Conservation (phyloP, 1,140 invertebrate species). For the Lycorma delicatula region DNA sequence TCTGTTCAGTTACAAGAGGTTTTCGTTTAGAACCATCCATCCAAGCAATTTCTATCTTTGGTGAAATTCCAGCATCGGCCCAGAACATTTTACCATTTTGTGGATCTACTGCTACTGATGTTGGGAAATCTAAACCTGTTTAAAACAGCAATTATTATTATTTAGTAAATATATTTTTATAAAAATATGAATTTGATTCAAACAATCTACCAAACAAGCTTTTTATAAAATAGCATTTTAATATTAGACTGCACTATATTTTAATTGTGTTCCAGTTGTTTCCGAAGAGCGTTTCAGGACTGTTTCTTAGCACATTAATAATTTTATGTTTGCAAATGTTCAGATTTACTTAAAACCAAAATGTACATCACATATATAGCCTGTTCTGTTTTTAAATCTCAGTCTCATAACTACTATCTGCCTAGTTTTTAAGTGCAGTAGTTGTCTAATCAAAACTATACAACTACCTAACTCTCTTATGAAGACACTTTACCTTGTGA, state of each 20-base stretch:
- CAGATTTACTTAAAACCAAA: no score
- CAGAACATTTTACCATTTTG: constrained; percentile 78
- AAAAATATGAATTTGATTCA: background rate
- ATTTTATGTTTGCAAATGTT: no score
- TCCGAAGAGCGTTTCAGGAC: background rate
- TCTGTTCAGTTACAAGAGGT: constrained; percentile 64
- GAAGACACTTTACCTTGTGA: no score
- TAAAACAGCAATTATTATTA: constrained; percentile 35
- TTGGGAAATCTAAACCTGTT: constrained; percentile 66
- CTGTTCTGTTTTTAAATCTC: no score
- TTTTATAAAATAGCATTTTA: background rate
- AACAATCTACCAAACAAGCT: background rate
- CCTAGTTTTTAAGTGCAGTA: no score
- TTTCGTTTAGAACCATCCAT: constrained; percentile 88
- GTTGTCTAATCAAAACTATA: no score
- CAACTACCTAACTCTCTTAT: no score
- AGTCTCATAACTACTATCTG: no score
- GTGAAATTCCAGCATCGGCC: constrained; percentile 73
- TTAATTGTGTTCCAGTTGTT: background rate
- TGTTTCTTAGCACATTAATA: background rate
- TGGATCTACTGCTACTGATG: constrained; percentile 80
- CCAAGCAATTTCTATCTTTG: constrained; percentile 86
- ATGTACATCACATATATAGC: no score
- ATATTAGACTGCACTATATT: background rate
- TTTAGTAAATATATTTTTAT: background rate